Evolutionary conservation across 35 echinoderm and acorn worm genomes (phyloP), one percentile per base, ranked within the genome.

Genomic region (Strongylocentrotus purpuratus): DNA sequence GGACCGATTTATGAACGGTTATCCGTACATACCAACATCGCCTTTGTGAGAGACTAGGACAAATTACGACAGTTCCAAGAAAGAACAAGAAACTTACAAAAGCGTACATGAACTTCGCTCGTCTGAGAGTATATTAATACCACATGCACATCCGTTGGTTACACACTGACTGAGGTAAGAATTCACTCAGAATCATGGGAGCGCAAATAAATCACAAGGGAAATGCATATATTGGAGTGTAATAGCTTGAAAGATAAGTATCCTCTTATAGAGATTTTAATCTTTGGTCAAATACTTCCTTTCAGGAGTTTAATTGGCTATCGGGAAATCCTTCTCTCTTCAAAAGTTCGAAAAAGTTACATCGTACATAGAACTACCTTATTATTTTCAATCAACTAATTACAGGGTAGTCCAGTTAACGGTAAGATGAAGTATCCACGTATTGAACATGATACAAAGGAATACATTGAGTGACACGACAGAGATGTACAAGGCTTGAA

Each of bases 221-320:
- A 78, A 78, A 78, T 78, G 65, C 65, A 78, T 78, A 78, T 78
- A 78, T 78, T 78, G 65, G 65, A 78, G 65, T 78, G 65, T 78
- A 78, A 78, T 78, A 78, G 65, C 65, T 78, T 78, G 65, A 78
- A 78, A 78, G 65, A 78, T 78, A 78, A 78, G 65, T 78, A 78
- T 78, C 65, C 65, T 78, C 65, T 78, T n/a, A 78, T 78, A 78
- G 65, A 78, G 65, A 78, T 78, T 78, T 78, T 78, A 78, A 78
- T 78, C 65, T 78, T 78, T 78, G 65, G 65, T 78, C 65, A 78
- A 78, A 78, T 78, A 78, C 65, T 78, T 78, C 65, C 65, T 78
- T n/a, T 78, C 65, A 78, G 65, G 65, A 28, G 65, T 78, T 78
- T 78, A 78, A 78, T 78, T 78, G 65, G 65, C 65, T 78, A 78